A percentile compares a stretch with the other conserved stretches of the same genome.
Evolutionary conservation across 2,113 vertebrate genomes (phyloP).

Genomic region (Rhinogobius similis): DNA sequence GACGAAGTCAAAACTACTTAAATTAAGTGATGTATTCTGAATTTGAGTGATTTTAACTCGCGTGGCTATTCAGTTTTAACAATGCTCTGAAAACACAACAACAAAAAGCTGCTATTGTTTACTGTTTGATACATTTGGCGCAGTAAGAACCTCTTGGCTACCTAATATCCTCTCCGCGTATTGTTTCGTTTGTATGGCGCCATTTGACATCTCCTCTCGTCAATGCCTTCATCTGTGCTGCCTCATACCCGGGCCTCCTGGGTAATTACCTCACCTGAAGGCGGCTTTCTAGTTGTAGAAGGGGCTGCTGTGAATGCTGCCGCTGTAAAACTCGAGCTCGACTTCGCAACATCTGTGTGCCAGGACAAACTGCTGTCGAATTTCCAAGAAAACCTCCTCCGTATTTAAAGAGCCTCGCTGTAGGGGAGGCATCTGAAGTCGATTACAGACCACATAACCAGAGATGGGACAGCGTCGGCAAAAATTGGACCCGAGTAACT

Average conservation of each 20-base stretch:
- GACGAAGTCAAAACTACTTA: too few species aligned
- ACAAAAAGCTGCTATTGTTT: slow-evolving; percentile 48
- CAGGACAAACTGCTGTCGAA: slow-evolving; percentile 54
- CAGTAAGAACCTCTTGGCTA: slow-evolving; percentile 35
- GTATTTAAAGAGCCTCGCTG: slow-evolving; percentile 15
- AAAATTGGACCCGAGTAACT: neutral
- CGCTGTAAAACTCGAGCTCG: slow-evolving; percentile 53
- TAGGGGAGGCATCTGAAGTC: slow-evolving; percentile 35
- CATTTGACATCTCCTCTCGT: slow-evolving; percentile 60
- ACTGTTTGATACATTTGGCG: slow-evolving; percentile 59
- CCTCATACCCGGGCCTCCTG: slow-evolving; percentile 60
- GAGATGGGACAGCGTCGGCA: neutral
- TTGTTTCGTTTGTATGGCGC: slow-evolving; percentile 72
- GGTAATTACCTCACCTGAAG: slow-evolving; percentile 78
- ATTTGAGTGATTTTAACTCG: neutral
- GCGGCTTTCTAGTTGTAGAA: slow-evolving; percentile 59
- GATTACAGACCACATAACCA: slow-evolving; percentile 40
- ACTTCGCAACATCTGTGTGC: slow-evolving; percentile 69
- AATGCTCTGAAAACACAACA: neutral
- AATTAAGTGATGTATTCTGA: neutral
- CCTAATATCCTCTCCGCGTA: slow-evolving; percentile 45
- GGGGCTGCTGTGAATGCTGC: slow-evolving; percentile 63
- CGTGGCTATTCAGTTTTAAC: neutral
- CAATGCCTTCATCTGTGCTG: slow-evolving; percentile 72
- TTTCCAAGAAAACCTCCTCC: slow-evolving; percentile 64